Evolutionary conservation across 2,113 vertebrate species (phyloP).

Genomic region (Crocuta crocuta): DNA sequence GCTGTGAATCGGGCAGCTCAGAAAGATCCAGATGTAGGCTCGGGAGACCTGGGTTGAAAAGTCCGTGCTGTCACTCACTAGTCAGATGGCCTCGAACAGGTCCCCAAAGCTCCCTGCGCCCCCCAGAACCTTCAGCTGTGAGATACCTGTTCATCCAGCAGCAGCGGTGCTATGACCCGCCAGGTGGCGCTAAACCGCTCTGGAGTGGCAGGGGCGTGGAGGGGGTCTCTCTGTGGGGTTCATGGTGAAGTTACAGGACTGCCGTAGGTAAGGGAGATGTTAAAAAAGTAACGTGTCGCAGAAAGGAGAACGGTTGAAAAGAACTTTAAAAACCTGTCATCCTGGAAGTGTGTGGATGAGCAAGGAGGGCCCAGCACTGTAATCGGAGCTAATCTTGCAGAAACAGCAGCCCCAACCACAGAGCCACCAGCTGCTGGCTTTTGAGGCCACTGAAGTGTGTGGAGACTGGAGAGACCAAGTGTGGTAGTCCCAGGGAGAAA

Average conservation of each 20-base stretch:
- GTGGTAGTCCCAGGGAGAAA: background rate
- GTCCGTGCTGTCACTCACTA: background rate
- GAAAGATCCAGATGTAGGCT: background rate
- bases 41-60: background rate
- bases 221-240: background rate
- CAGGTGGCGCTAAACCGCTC: background rate
- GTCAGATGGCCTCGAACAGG: background rate
- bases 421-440: background rate
- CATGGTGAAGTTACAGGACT: background rate
- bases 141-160: background rate
- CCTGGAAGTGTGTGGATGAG: background rate
- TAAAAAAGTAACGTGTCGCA: background rate
- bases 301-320: background rate
- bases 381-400: background rate
- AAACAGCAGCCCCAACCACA: background rate
- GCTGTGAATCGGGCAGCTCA: background rate
- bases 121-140: background rate
- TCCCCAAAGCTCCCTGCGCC: background rate
- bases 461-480: background rate
- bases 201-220: background rate
- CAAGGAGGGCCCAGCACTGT: background rate
- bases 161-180: accelerated
- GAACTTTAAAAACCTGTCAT: background rate
- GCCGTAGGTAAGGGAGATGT: background rate
- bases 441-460: background rate